These are phyloP conservation scores for Rapana venosa DNA, from an alignment of 2,888 invertebrate genomes.

Conservation along the genomic window DNA sequence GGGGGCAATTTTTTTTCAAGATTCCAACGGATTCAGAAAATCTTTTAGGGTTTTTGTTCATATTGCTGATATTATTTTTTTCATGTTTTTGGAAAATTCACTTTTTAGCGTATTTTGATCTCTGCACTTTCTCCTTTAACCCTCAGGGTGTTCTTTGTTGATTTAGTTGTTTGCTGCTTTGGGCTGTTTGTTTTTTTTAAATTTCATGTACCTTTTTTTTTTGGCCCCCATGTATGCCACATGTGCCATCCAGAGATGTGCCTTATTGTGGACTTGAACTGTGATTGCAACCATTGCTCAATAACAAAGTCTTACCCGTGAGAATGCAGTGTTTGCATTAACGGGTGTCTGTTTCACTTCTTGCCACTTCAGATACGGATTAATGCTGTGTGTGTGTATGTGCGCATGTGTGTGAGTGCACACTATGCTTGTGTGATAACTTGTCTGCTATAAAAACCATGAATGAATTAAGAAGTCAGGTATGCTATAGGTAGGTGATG, in stretches of 20 bases:
- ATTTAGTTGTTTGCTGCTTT: neutral
- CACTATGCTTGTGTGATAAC: too few relatives aligned
- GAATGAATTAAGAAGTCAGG: too few relatives aligned
- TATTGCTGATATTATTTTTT: too few relatives aligned
- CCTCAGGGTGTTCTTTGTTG: neutral
- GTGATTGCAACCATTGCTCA: conserved; percentile 1
- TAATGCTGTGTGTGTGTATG: neutral
- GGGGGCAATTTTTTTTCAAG: too few relatives aligned
- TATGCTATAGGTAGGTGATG: too few relatives aligned
- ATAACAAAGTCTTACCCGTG: neutral
- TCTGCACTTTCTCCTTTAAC: too few relatives aligned
- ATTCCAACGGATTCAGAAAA: too few relatives aligned
- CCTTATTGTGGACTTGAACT: neutral
- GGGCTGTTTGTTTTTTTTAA: too few relatives aligned
- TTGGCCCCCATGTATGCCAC: neutral
- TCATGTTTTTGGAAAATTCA: neutral
- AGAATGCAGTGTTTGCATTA: neutral
- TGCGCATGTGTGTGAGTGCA: neutral
- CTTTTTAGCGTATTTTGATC: too few relatives aligned
- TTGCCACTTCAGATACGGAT: neutral
- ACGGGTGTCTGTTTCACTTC: neutral
- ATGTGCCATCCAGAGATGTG: neutral
- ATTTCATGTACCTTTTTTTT: neutral
- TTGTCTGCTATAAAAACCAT: too few relatives aligned
- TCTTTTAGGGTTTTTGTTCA: too few relatives aligned